These are phyloP conservation scores for Cairina moschata DNA, from an alignment of 2,113 vertebrate species.

Conservation along the genomic window DNA sequence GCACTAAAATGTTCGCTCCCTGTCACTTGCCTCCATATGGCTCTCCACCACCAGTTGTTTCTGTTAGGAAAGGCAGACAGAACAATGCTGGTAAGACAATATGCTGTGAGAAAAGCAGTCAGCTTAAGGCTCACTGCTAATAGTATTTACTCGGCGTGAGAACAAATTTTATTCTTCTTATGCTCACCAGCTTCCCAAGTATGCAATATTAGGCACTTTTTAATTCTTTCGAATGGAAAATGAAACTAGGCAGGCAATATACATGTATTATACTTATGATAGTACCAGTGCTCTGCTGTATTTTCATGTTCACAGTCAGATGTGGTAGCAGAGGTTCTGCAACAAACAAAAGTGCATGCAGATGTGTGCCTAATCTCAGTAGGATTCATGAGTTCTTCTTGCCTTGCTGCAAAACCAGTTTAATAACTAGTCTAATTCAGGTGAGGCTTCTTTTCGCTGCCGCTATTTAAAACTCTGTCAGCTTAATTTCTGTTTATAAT, in stretches of 20 bases:
- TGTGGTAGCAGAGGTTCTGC: not conserved
- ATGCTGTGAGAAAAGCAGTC: not conserved
- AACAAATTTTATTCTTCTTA: not conserved
- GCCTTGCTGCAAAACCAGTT: not conserved
- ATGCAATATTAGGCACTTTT: not conserved
- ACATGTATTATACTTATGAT: not conserved
- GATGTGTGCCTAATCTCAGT: not conserved
- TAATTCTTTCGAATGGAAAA: not conserved
- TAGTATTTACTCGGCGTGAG: not conserved
- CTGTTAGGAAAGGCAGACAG: not conserved
- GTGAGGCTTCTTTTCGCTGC: not conserved
- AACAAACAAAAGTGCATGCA: slow-evolving; percentile 4
- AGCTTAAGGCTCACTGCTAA: not conserved
- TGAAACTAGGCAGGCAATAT: not conserved
- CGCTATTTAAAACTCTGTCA: not conserved
- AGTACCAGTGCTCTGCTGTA: not conserved
- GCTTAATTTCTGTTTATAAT: not conserved
- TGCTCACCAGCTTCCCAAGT: not conserved
- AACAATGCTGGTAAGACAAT: not conserved
- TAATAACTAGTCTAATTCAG: not conserved
- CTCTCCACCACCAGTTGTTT: not conserved
- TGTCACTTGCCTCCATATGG: not conserved
- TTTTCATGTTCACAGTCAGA: not conserved
- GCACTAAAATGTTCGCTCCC: not conserved
- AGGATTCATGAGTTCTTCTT: not conserved